Evolutionary conservation across 2,888 invertebrate genomes (phyloP).

Genomic region (Chymomyza fuscimana): DNA sequence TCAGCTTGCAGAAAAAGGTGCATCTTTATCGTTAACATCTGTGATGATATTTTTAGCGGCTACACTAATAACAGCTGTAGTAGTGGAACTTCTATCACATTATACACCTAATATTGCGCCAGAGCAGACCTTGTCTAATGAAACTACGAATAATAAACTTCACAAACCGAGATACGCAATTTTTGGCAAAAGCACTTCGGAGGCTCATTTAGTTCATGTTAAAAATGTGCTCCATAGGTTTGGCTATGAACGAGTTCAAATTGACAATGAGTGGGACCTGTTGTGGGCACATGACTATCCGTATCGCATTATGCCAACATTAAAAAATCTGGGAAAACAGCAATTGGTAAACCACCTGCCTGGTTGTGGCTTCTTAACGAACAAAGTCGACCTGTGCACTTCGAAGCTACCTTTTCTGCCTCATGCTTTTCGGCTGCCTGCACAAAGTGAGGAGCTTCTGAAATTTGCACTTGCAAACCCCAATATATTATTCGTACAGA

Average conservation of each 20-base stretch:
- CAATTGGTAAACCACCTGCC: constrained; percentile 96
- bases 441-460: constrained; percentile 85
- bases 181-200: constrained; percentile 81
- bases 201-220: constrained; percentile 86
- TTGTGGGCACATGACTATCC: constrained; percentile 98
- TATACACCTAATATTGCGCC: constrained; percentile 22
- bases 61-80: constrained; percentile 57
- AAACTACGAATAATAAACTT: not conserved
- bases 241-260: constrained; percentile 84
- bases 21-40: constrained; percentile 50
- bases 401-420: constrained; percentile 90
- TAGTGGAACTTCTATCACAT: constrained; percentile 60
- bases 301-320: constrained; percentile 81
- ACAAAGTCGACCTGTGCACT: constrained; percentile 93
- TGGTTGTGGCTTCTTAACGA: constrained; percentile 94
- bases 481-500: constrained; percentile 90
- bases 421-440: constrained; percentile 92
- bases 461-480: constrained; percentile 85
- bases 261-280: constrained; percentile 88
- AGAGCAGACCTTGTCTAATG: constrained; percentile 16
- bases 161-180: constrained; percentile 82
- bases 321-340: constrained; percentile 84
- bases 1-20: constrained; percentile 32
- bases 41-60: constrained; percentile 60
- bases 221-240: constrained; percentile 87